Base-by-base conservation (phyloP, 2,797 vertebrate genomes). In the Lutjanus argentimaculatus region DNA sequence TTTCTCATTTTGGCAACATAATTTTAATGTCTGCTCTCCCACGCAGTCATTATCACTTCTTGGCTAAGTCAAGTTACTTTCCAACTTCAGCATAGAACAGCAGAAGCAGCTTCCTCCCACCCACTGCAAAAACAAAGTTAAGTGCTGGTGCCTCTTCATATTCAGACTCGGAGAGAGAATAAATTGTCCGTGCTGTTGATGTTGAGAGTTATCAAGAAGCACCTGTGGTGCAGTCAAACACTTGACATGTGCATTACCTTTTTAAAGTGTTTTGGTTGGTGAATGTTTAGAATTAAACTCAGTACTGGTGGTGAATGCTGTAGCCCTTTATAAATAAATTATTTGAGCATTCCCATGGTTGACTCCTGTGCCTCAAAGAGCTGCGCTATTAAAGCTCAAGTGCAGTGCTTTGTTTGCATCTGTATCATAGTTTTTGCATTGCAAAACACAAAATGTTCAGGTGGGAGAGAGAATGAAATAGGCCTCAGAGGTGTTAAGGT, bases 41-140 rank as follows among this genome's bases (percentile, higher is more conserved):
- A 89, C 88, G 72, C 84, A 86, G 67, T 75, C 75, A 85, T 82
- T 79, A 86, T 79, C 77, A 72, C 80, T 65, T 87, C 76, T 87
- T 74, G 65, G 67, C 67, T 63, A 81, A 83, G 75, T 79, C 55
- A 69, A 66, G 73, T 73, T 69, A 68, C 51, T 76, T 85, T 84
- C 64, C 55, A 88, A 80, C 72, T 79, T 71, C 61, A 79, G 59
- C 46, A 66, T 9, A 58, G 49, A 85, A 53, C 52, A 59, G 75
- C 73, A 75, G 74, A 40, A 75, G 68, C 74, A 75, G 65, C 59
- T 81, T 81, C 78, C 84, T 80, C 67, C 85, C 86, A 72, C 88
- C 80, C 49, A 65, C 80, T 36, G 62, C 66, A 75, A 64, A 85
- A 84, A 75, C 67, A 84, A 79, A 84, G 72, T 78, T 72, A 86